Conservation (phyloP, 2,797 vertebrate genomes). For the Ptychadena robeensis region DNA sequence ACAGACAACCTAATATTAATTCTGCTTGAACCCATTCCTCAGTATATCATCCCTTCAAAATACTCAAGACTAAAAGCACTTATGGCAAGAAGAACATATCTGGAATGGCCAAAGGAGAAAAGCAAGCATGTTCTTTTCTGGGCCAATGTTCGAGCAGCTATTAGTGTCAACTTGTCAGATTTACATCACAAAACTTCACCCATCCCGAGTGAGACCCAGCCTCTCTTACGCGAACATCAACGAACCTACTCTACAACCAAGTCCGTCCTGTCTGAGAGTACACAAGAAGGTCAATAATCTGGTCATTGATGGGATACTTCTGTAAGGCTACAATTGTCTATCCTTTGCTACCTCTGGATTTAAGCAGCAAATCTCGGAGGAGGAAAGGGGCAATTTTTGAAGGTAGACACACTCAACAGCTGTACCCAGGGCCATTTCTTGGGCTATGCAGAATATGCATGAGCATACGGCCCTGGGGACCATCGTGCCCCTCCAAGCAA, state of each 20-base stretch:
- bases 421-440: no score
- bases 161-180: conserved; percentile 66
- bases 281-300: not conserved
- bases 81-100: conserved; percentile 83
- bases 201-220: not conserved
- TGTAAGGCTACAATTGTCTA: no score
- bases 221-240: not conserved
- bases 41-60: conserved; percentile 81
- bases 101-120: conserved; percentile 87
- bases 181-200: conserved; percentile 15
- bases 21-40: conserved; percentile 84
- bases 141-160: conserved; percentile 83
- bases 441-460: no score
- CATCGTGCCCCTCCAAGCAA: no score
- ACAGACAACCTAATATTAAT: conserved; percentile 83
- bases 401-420: no score
- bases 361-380: no score
- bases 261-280: not conserved
- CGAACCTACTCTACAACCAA: not conserved
- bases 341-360: no score
- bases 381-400: no score
- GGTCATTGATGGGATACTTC: no score
- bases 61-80: conserved; percentile 86
- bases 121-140: conserved; percentile 84
- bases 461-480: no score